Percentiles rank a stretch among this genome's conserved stretches.
Conservation (phyloP, 53 echinoderm and acorn worm species). For the Hippasteria phrygiana region DNA sequence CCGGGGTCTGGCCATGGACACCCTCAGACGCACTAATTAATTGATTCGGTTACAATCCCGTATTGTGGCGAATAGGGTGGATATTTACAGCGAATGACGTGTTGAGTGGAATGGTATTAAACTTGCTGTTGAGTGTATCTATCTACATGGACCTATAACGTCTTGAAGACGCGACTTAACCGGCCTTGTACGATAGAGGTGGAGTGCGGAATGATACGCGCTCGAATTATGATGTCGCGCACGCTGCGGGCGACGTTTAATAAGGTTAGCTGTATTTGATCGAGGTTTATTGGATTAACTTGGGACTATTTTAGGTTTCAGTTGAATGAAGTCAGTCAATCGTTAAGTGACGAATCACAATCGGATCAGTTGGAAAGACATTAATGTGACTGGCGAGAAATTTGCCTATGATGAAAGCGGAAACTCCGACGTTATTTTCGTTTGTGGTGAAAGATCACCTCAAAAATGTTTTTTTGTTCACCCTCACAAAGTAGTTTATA, state of each 20-base stretch:
- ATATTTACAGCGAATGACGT: background rate
- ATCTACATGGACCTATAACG: background rate
- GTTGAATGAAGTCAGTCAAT: background rate
- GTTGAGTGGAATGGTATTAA: background rate
- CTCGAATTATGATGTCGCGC: background rate
- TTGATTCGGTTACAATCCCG: background rate
- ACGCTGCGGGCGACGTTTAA: constrained; percentile 1
- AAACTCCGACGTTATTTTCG: too few relatives aligned
- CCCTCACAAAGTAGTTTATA: too few relatives aligned
- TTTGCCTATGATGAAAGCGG: too few relatives aligned
- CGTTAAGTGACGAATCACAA: constrained; percentile 1
- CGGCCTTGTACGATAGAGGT: background rate
- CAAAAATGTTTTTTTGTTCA: too few relatives aligned
- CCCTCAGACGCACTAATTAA: background rate
- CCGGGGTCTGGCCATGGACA: background rate
- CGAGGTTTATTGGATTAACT: background rate
- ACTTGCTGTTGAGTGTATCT: background rate
- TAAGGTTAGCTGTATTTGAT: background rate
- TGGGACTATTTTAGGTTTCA: background rate
- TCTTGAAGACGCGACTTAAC: background rate
- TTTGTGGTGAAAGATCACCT: too few relatives aligned
- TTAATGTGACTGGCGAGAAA: too few relatives aligned
- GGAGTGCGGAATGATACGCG: background rate
- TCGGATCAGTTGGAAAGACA: background rate
- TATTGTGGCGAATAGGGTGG: background rate